phyloP scores from a whole-genome alignment of 2,888 invertebrate genomes.

The Nebria brevicollis region DNA sequence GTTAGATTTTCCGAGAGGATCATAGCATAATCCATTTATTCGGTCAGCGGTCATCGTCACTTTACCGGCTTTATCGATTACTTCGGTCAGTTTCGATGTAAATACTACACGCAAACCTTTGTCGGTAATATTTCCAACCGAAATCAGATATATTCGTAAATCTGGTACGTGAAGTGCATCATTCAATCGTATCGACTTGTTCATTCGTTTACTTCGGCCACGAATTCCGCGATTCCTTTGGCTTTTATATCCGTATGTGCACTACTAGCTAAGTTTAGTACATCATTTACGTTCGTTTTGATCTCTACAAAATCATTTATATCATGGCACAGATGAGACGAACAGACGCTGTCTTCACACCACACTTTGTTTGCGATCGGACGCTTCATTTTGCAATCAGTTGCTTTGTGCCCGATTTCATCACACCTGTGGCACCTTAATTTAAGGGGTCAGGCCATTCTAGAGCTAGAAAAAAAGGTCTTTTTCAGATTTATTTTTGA shows the following conservation, averaged over 20 bases:
- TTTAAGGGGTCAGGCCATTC: background rate
- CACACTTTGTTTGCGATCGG: background rate
- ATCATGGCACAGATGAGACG: conserved; percentile 21
- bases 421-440: background rate
- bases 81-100: conserved; percentile 24
- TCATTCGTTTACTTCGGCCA: conserved; percentile 31
- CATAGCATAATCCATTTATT: conserved; percentile 17
- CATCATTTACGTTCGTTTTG: conserved; percentile 12
- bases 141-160: conserved; percentile 11
- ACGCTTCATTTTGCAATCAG: background rate
- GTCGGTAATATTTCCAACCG: background rate
- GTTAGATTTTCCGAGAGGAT: too few species aligned
- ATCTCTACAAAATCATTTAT: background rate
- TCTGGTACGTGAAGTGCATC: conserved; percentile 42
- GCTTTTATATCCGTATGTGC: conserved; percentile 31
- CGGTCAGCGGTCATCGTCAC: conserved; percentile 10
- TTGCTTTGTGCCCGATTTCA: background rate
- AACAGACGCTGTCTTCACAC: conserved; percentile 12
- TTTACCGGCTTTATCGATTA: background rate
- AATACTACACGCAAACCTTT: conserved; percentile 26
- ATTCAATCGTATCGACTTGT: conserved; percentile 15
- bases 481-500: too few species aligned
- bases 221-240: conserved; percentile 37
- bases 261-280: conserved; percentile 44
- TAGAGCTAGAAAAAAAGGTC: too few species aligned